Percentiles rank a stretch among this genome's conserved stretches.
Evolutionary conservation across 1,140 invertebrate species (phyloP).

Genomic region (Drosophila takahashii): DNA sequence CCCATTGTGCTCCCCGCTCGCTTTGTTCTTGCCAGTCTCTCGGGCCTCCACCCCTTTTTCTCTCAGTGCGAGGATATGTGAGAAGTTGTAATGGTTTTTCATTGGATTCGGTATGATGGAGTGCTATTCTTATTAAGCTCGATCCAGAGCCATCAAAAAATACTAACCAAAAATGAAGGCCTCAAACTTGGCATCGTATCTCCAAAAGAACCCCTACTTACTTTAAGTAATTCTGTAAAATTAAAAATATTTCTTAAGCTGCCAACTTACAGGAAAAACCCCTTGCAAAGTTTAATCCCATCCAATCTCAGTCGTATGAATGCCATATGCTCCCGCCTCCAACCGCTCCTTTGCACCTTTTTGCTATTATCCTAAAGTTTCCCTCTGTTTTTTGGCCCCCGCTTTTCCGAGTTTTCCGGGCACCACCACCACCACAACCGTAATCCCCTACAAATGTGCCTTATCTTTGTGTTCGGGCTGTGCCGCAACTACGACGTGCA

Average conservation of each 20-base stretch:
- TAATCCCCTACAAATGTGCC: conserved; percentile 73
- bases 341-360: conserved; percentile 34
- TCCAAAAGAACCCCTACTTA: not conserved
- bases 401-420: conserved; percentile 8
- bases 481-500: conserved; percentile 33
- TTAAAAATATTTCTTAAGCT: conserved; percentile 24
- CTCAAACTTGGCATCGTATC: not conserved
- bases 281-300: conserved; percentile 31
- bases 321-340: conserved; percentile 35
- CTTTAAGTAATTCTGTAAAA: conserved; percentile 3
- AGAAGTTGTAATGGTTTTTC: too few species aligned
- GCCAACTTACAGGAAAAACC: conserved; percentile 8
- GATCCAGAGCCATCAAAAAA: not conserved
- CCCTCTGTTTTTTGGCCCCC: conserved; percentile 30
- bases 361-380: conserved; percentile 29
- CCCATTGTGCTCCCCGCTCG: conserved; percentile 23
- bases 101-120: too few species aligned
- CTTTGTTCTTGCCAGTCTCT: conserved; percentile 24
- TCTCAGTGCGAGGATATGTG: conserved; percentile 54
- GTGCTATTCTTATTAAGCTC: conserved; percentile 24
- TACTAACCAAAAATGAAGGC: not conserved
- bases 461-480: conserved; percentile 66
- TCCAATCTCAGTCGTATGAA: conserved; percentile 28
- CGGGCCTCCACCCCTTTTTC: conserved; percentile 21
- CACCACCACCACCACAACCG: not conserved